A percentile compares a stretch with the other conserved stretches of the same genome.
Conservation (phyloP, 2,888 invertebrate genomes). For the Brachypterus glaber region DNA sequence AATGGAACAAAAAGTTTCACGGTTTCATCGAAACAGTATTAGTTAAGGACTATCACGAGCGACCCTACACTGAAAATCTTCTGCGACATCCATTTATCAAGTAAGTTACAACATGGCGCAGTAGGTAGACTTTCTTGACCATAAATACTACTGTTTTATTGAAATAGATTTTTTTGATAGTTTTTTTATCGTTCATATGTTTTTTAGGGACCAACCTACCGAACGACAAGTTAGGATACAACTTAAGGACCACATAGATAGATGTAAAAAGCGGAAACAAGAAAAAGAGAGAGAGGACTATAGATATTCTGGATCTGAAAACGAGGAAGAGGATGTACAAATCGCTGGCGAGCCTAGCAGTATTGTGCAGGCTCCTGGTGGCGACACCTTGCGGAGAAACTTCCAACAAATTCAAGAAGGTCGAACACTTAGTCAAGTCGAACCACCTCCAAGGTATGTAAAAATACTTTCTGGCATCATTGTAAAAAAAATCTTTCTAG, state of each 20-base stretch:
- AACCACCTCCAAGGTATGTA: conserved; percentile 46
- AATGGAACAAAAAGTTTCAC: conserved; percentile 97
- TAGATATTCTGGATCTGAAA: conserved; percentile 90
- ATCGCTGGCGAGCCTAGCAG: conserved; percentile 91
- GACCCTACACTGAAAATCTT: conserved; percentile 97
- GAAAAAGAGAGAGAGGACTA: conserved; percentile 74
- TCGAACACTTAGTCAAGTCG: conserved; percentile 49
- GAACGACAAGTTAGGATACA: conserved; percentile 97
- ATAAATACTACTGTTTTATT: no score
- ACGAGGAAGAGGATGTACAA: conserved; percentile 90
- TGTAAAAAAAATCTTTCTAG: neutral
- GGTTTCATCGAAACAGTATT: conserved; percentile 92
- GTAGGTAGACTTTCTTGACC: no score
- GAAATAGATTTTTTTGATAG: no score
- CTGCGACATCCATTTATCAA: conserved; percentile 91
- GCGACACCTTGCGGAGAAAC: conserved; percentile 92
- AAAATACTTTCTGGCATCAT: neutral
- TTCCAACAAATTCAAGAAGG: conserved; percentile 96
- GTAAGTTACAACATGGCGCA: no score
- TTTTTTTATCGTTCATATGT: no score
- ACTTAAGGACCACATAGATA: conserved; percentile 98
- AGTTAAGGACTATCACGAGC: conserved; percentile 97
- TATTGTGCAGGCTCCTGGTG: conserved; percentile 82
- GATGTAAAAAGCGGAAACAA: conserved; percentile 90
- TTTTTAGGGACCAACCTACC: conserved; percentile 84